A percentile compares a stretch with the other conserved stretches of the same genome.
Evolutionary conservation across 2,797 vertebrate species (phyloP).

Genomic region (Microchirus variegatus): DNA sequence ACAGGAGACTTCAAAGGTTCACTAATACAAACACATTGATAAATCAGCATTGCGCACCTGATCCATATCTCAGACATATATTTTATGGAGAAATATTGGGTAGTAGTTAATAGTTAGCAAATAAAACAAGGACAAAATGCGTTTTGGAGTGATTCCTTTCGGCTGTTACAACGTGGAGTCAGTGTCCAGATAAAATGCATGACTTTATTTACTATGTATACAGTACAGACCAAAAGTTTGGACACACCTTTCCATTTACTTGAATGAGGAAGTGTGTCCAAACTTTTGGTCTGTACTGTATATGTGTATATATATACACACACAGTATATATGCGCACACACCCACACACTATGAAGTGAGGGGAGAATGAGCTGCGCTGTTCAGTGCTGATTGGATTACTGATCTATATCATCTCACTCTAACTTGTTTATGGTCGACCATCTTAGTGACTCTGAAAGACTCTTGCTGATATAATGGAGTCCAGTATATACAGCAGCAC

Average conservation of each 20-base stretch:
- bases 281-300: too few species aligned
- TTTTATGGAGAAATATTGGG: too few species aligned
- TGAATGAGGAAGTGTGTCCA: too few species aligned
- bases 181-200: background rate
- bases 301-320: background rate
- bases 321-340: background rate
- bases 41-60: too few species aligned
- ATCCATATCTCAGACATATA: too few species aligned
- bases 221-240: too few species aligned
- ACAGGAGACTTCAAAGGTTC: too few species aligned
- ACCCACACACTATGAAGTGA: background rate
- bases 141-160: background rate
- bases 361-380: background rate
- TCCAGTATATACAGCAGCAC: constrained; percentile 10
- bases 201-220: too few species aligned
- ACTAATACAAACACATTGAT: too few species aligned
- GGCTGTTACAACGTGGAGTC: background rate
- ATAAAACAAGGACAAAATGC: background rate
- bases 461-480: constrained; percentile 24
- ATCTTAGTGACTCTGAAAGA: constrained; percentile 30
- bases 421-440: constrained; percentile 38
- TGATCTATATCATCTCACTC: constrained; percentile 33
- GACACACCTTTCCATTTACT: too few species aligned
- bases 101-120: too few species aligned
- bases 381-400: constrained; percentile 41